These are phyloP conservation scores for Manis pentadactyla DNA, from an alignment of 2,797 vertebrate species.

Conservation along the genomic window DNA sequence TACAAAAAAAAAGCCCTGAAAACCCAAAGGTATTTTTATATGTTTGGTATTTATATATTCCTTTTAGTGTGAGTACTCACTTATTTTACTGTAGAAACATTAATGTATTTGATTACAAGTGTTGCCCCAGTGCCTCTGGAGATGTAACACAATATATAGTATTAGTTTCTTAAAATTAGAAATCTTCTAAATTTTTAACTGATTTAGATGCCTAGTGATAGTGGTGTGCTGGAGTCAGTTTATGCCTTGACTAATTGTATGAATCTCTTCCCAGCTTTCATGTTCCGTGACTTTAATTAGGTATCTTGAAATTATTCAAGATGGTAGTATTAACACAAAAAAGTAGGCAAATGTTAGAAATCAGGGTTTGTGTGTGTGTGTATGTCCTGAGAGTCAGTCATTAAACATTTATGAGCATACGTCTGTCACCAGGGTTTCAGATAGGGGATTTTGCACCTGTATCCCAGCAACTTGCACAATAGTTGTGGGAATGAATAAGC, in stretches of 20 bases:
- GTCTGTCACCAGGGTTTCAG: not conserved
- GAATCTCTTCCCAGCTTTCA: not conserved
- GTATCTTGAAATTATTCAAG: not conserved
- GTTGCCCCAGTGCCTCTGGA: not conserved
- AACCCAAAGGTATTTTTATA: not conserved
- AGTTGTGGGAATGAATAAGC: not conserved
- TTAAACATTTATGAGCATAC: not conserved
- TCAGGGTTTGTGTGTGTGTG: not conserved
- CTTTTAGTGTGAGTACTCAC: not conserved
- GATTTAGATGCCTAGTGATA: not conserved
- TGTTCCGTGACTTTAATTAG: not conserved
- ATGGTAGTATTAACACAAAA: not conserved
- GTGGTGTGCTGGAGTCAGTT: not conserved
- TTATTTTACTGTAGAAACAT: constrained; percentile 25
- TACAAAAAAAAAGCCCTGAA: not conserved
- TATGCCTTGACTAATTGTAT: not conserved
- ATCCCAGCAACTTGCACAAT: not conserved
- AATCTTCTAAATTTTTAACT: not conserved
- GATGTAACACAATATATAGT: not conserved
- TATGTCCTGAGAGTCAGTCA: not conserved
- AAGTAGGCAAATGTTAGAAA: not conserved
- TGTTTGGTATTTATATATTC: not conserved
- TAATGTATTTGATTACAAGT: constrained; percentile 21
- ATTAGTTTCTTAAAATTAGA: not conserved
- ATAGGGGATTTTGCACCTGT: not conserved